phyloP scores from a whole-genome alignment of 1,140 invertebrate species.

The Nasonia vitripennis region DNA sequence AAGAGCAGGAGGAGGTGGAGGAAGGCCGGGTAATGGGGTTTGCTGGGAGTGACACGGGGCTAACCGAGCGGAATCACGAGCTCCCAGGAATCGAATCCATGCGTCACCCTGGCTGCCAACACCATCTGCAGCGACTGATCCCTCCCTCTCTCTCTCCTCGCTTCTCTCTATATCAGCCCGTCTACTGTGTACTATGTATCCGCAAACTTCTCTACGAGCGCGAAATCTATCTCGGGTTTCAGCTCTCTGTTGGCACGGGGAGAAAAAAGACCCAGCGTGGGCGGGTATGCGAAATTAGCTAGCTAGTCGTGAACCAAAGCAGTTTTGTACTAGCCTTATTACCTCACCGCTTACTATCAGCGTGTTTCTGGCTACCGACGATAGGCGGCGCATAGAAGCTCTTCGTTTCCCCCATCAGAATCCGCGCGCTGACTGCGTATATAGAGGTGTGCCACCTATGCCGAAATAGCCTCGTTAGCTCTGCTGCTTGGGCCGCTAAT shows the following conservation, averaged over 20 bases:
- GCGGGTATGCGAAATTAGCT: too few relatives aligned
- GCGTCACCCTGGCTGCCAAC: slow-evolving; percentile 75
- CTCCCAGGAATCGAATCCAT: slow-evolving; percentile 75
- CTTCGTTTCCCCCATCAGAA: too few relatives aligned
- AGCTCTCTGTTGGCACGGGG: neutral
- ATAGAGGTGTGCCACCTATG: too few relatives aligned
- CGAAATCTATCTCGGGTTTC: neutral
- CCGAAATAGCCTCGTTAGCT: too few relatives aligned
- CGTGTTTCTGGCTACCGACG: too few relatives aligned
- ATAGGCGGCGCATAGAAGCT: too few relatives aligned
- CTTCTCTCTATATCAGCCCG: neutral
- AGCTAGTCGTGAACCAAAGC: too few relatives aligned
- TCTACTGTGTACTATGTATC: neutral
- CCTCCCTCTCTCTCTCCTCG: neutral
- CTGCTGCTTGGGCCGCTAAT: too few relatives aligned
- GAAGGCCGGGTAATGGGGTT: slow-evolving; percentile 69
- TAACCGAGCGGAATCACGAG: slow-evolving; percentile 76
- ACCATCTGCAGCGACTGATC: slow-evolving; percentile 68
- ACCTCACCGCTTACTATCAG: too few relatives aligned
- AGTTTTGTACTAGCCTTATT: too few relatives aligned
- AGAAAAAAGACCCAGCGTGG: too few relatives aligned
- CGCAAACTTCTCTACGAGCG: neutral
- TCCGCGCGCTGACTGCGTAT: too few relatives aligned
- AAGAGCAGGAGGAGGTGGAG: slow-evolving; percentile 1
- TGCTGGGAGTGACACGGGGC: slow-evolving; percentile 74